Conservation (phyloP, 2,888 invertebrate genomes). For the Hydropsyche betteni region DNA sequence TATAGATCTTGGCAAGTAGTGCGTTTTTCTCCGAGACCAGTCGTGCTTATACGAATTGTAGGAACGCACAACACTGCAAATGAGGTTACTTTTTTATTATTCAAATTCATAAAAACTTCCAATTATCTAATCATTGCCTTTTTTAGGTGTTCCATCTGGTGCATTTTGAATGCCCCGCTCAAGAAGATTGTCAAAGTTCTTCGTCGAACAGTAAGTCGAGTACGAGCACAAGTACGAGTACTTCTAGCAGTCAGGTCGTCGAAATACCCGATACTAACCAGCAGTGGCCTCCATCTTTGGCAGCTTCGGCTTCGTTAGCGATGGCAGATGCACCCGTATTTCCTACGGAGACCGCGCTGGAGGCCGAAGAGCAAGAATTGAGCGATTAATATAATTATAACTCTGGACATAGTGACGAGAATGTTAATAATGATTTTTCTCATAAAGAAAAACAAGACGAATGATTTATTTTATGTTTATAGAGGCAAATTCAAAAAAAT, state of each 20-base stretch:
- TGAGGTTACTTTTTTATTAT: conserved; percentile 70
- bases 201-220: background rate
- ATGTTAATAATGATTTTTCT: no score
- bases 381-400: conserved; percentile 18
- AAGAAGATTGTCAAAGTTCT: conserved; percentile 58
- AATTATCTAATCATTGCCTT: background rate
- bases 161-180: conserved; percentile 95
- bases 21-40: conserved; percentile 82
- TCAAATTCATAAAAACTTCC: conserved; percentile 3
- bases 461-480: no score
- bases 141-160: conserved; percentile 94
- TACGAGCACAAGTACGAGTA: background rate
- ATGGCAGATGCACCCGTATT: conserved; percentile 54
- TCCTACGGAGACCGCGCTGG: conserved; percentile 64
- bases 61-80: conserved; percentile 98
- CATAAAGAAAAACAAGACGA: no score
- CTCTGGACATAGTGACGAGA: background rate
- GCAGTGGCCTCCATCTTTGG: conserved; percentile 50
- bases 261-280: background rate
- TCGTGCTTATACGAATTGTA: conserved; percentile 93
- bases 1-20: conserved; percentile 92
- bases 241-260: background rate
- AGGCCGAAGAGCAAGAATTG: conserved; percentile 59
- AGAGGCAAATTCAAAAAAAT: no score
- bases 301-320: conserved; percentile 48